Percentiles rank a stretch among this genome's conserved stretches.
phyloP scores from a whole-genome alignment of 2,797 vertebrate genomes.

The Macropus fuliginosus region DNA sequence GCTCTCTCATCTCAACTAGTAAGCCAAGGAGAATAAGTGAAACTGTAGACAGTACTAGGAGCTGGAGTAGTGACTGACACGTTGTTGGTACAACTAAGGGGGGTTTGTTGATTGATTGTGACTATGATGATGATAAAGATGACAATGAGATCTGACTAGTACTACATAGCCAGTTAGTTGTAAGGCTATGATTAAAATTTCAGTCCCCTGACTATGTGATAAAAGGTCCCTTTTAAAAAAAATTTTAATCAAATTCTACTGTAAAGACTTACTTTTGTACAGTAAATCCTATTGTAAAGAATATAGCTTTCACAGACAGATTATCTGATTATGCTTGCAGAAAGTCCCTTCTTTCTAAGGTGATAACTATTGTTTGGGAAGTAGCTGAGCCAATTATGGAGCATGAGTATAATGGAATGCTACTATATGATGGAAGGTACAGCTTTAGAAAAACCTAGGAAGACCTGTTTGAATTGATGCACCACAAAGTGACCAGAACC shows the following conservation, averaged over 20 bases:
- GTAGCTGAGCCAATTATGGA: background rate
- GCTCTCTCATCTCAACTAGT: background rate
- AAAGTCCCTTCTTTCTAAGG: background rate
- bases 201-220: background rate
- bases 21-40: no score
- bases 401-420: background rate
- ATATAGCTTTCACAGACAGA: background rate
- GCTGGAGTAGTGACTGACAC: background rate
- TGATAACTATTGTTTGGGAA: background rate
- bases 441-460: background rate
- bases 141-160: background rate
- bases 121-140: background rate
- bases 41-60: no score
- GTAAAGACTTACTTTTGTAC: no score
- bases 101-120: background rate
- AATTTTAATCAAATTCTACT: no score
- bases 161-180: background rate
- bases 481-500: background rate
- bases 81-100: background rate
- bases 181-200: background rate
- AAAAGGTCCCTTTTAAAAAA: no score
- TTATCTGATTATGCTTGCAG: no score
- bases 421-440: background rate
- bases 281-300: background rate
- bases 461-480: background rate